A percentile compares a stretch with the other conserved stretches of the same genome.
These are phyloP conservation scores for Chelonus formosanus DNA, from an alignment of 2,888 invertebrate species.

Conservation along the genomic window DNA sequence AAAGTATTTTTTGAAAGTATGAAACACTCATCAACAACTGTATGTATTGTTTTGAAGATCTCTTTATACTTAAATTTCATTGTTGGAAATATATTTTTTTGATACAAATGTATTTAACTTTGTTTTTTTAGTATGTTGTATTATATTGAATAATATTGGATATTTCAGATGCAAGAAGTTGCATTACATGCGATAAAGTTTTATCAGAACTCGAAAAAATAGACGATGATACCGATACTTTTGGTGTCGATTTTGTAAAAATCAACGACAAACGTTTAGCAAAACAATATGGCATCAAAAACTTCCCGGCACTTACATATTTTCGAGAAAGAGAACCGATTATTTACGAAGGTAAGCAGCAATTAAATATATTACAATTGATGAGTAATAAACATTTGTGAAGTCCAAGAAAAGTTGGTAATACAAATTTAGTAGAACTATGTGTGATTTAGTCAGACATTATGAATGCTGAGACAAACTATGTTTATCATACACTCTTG, in stretches of 20 bases:
- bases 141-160: not conserved
- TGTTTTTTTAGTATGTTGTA: not conserved
- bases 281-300: conserved; percentile 95
- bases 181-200: conserved; percentile 91
- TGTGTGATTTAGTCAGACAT: not conserved
- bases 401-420: too few species aligned
- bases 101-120: not conserved
- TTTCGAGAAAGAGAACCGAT: conserved; percentile 97
- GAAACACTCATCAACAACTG: too few species aligned
- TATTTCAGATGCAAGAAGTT: conserved; percentile 85
- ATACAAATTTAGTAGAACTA: too few species aligned
- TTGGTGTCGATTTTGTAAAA: conserved; percentile 94
- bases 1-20: too few species aligned
- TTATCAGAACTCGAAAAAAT: conserved; percentile 92
- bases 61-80: too few species aligned
- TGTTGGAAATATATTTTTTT: not conserved
- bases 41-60: too few species aligned
- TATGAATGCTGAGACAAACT: not conserved
- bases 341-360: conserved; percentile 84
- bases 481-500: conserved; percentile 19
- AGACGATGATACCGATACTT: conserved; percentile 93
- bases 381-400: not conserved
- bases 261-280: conserved; percentile 96
- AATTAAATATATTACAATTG: conserved; percentile 1
- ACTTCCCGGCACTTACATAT: conserved; percentile 95